Evolutionary conservation across 2,797 vertebrate species (phyloP).

Genomic region (Anniella stebbinsi): DNA sequence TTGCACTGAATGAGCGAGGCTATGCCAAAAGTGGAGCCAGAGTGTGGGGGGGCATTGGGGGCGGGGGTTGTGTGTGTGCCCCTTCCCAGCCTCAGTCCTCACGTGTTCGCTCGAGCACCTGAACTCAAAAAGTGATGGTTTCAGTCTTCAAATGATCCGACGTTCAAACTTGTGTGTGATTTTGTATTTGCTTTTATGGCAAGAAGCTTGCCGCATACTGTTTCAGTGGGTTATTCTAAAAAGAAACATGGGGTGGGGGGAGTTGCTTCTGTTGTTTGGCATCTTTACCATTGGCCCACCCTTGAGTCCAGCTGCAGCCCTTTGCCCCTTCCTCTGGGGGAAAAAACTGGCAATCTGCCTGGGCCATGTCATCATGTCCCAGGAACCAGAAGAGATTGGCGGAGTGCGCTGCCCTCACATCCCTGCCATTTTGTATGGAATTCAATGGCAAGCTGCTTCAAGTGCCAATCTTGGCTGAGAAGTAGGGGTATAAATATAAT

Average conservation of each 20-base stretch:
- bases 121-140: not conserved
- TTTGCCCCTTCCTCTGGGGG: not conserved
- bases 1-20: no score
- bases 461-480: not conserved
- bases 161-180: not conserved
- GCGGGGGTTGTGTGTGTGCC: not conserved
- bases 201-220: not conserved
- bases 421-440: not conserved
- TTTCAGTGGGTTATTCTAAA: no score
- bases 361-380: not conserved
- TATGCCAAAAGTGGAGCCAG: no score
- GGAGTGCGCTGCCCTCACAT: no score
- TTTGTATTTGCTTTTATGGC: not conserved
- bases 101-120: no score
- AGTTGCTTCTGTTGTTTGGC: not conserved
- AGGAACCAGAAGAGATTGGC: not conserved
- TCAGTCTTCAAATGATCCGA: not conserved
- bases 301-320: not conserved
- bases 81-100: not conserved
- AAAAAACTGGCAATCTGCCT: not conserved
- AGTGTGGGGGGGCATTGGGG: no score
- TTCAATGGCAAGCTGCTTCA: not conserved
- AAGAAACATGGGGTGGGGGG: not conserved
- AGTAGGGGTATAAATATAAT: not conserved
- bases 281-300: not conserved